Evolutionary conservation across 2,888 invertebrate species (phyloP), one percentile per base, ranked within the genome.

Genomic region (Tetrapedia diversipes): DNA sequence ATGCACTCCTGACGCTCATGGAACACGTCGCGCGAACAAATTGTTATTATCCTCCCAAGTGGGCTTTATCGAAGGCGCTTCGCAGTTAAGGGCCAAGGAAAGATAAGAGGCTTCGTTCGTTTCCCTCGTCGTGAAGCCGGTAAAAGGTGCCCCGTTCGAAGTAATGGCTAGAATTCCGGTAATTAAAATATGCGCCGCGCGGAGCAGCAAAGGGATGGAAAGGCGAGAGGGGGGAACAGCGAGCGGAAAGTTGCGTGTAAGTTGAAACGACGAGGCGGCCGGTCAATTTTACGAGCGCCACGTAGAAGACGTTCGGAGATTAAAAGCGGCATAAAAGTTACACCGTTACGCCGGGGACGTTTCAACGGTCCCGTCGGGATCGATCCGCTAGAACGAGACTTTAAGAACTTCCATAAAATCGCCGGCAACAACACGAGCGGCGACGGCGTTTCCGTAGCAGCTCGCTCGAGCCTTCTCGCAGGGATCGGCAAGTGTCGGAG

Each of bases 341-440:
- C 68, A 54, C 51, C 37, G 72, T 64, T 54, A 49, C n/a, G n/a
- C 27, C 39, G 19, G 51, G 22, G 41, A 67, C 67, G 47, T 66
- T 64, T 59, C 41, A 59, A 22, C 54, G 66, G 22, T 41, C 43
- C 66, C 66, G 29, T 43, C 43, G 64, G 45, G 53, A 39, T n/a
- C 59, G 57, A 67, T 74, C 49, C 59, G 51, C 14, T 43, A 39
- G 27, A 69, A 78, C 67, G 65, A 60, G 59, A 65, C 32, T 75
- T 53, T 59, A 68, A 77, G 49, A 79, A 79, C 37, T 76, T 77
- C 64, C 66, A 60, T 67, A 69, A 82, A 77, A 71, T 67, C 57
- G 53, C 16, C 10, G 51, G 63, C 37, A 57, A 73, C 49, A 60
- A 51, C 10, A 8, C 59, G 57, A 16, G 16, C 14, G 43, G 24